Conservation (phyloP, 2,888 invertebrate genomes). For the Pantelozetes paolii region DNA sequence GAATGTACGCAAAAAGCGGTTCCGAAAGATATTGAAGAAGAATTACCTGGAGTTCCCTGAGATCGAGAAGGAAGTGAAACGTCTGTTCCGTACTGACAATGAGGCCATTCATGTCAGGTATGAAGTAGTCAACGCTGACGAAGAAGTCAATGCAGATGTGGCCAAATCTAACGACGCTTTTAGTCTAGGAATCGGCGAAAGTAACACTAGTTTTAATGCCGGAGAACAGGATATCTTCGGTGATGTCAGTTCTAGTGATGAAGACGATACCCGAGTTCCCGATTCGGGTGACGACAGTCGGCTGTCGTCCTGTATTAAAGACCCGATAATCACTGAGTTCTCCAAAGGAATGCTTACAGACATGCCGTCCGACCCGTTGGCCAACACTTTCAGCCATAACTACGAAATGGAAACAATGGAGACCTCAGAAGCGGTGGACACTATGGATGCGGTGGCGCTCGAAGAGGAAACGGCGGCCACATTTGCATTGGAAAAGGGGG, state of each 20-base stretch:
- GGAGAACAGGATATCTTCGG: slow-evolving; percentile 81
- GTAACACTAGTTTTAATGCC: slow-evolving; percentile 37
- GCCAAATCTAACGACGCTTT: slow-evolving; percentile 24
- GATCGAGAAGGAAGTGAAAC: slow-evolving; percentile 95
- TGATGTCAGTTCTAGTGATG: slow-evolving; percentile 77
- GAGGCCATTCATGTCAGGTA: slow-evolving; percentile 83
- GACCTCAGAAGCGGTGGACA: slow-evolving; percentile 33
- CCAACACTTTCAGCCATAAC: not conserved
- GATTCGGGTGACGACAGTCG: slow-evolving; percentile 66
- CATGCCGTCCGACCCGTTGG: not conserved
- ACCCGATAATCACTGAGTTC: slow-evolving; percentile 59
- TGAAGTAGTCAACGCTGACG: slow-evolving; percentile 84
- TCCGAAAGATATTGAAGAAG: slow-evolving; percentile 90
- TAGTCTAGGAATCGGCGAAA: slow-evolving; percentile 35
- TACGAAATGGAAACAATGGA: slow-evolving; percentile 36
- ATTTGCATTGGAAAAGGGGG: slow-evolving; percentile 33
- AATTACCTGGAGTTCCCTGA: slow-evolving; percentile 96
- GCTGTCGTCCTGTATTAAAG: slow-evolving; percentile 54
- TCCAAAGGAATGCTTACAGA: slow-evolving; percentile 60
- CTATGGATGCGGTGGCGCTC: not conserved
- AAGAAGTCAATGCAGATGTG: slow-evolving; percentile 55
- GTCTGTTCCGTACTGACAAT: slow-evolving; percentile 79
- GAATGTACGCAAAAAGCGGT: slow-evolving; percentile 84
- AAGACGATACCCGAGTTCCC: slow-evolving; percentile 69
- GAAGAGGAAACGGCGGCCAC: slow-evolving; percentile 39